Evolutionary conservation across 2,888 invertebrate species (phyloP).

Genomic region (Ametastegia equiseti): DNA sequence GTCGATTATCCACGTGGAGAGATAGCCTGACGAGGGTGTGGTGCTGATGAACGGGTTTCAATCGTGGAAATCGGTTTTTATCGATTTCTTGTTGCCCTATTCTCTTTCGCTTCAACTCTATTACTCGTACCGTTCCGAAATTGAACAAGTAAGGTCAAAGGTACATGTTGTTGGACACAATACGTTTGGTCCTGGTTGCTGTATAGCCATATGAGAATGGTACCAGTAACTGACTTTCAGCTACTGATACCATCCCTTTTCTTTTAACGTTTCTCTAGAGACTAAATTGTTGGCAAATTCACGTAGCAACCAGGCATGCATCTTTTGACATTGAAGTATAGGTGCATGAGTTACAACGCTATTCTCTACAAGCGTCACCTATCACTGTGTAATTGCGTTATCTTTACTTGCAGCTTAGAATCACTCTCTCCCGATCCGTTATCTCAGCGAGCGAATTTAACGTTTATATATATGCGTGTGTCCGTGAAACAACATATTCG

Average conservation of each 20-base stretch:
- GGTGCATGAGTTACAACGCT: background rate
- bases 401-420: background rate
- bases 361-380: background rate
- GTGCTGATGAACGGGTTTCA: background rate
- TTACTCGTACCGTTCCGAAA: too few species aligned
- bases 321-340: background rate
- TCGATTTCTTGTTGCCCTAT: background rate
- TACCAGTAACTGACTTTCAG: too few species aligned
- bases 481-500: background rate
- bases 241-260: too few species aligned
- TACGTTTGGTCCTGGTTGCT: too few species aligned
- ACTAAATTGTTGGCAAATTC: background rate
- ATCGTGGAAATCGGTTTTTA: background rate
- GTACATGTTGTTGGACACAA: too few species aligned
- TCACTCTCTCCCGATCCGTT: background rate
- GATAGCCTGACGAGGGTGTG: background rate
- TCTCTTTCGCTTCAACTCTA: too few species aligned
- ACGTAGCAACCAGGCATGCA: background rate
- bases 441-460: background rate
- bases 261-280: background rate
- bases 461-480: background rate
- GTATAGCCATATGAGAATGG: too few species aligned
- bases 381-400: background rate
- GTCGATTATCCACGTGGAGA: background rate
- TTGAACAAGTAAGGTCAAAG: too few species aligned